phyloP scores from a whole-genome alignment of 2,888 invertebrate genomes.

The Apotomis betuletana region DNA sequence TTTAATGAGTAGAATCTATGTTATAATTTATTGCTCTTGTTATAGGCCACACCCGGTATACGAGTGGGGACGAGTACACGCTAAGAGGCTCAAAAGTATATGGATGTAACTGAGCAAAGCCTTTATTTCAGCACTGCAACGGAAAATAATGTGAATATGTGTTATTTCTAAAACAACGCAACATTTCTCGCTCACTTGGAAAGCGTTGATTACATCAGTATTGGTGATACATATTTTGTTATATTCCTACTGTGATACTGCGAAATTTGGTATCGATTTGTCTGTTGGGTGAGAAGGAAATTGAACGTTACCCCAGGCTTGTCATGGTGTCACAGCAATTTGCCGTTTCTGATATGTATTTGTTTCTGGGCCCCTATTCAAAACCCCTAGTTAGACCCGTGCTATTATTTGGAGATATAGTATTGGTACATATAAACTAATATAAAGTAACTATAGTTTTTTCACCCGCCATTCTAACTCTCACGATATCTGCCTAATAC shows the following conservation, averaged over 20 bases:
- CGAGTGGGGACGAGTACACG: no score
- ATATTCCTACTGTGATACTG: not conserved
- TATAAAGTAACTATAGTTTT: not conserved
- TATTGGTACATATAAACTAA: not conserved
- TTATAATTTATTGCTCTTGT: no score
- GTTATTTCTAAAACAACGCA: no score
- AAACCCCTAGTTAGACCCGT: not conserved
- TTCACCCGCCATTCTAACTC: no score
- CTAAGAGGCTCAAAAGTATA: no score
- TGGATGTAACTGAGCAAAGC: no score
- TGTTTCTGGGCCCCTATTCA: not conserved
- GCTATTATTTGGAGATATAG: not conserved
- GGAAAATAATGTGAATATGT: no score
- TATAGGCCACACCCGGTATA: no score
- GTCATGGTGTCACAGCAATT: constrained; percentile 36
- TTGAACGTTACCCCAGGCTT: constrained; percentile 1
- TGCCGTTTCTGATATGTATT: constrained; percentile 4
- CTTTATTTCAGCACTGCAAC: no score
- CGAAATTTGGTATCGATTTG: not conserved
- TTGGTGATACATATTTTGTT: not conserved
- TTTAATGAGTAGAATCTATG: no score
- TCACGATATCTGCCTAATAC: no score
- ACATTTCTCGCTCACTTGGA: not conserved
- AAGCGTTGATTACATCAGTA: not conserved
- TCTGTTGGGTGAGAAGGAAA: constrained; percentile 4